Percentiles rank a stretch among this genome's conserved stretches.
These are phyloP conservation scores for Cyphomyrus discorhynchus DNA, from an alignment of 2,113 vertebrate genomes.

Conservation along the genomic window DNA sequence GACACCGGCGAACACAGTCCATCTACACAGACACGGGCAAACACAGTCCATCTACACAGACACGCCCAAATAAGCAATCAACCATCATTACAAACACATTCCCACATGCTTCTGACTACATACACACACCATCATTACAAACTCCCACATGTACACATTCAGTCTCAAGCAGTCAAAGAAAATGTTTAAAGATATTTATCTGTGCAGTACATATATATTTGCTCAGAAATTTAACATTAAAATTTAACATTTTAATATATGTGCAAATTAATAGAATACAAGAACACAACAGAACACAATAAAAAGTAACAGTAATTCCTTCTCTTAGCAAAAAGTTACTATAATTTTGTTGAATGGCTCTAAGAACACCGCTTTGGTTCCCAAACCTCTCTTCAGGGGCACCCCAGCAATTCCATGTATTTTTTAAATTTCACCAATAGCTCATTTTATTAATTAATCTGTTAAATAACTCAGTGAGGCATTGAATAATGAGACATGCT, in stretches of 20 bases:
- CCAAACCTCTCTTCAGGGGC: not conserved
- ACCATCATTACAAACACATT: not conserved
- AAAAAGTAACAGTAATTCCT: not conserved
- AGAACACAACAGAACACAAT: not conserved
- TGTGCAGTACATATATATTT: not conserved
- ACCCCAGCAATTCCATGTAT: not conserved
- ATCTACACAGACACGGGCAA: not conserved
- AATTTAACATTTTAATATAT: not conserved
- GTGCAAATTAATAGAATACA: not conserved
- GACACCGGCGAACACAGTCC: too few species aligned
- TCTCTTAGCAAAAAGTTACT: not conserved
- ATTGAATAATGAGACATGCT: not conserved
- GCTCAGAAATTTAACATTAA: not conserved
- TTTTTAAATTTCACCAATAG: not conserved
- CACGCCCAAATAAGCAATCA: not conserved
- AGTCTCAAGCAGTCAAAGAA: not conserved
- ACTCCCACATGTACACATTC: not conserved
- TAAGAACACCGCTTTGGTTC: not conserved
- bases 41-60: not conserved
- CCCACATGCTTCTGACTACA: not conserved
- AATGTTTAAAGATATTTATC: not conserved
- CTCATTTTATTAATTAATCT: not conserved
- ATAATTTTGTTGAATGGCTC: not conserved
- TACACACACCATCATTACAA: not conserved
- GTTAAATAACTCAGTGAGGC: not conserved